Percentiles rank a stretch among this genome's conserved stretches.
Conservation (phyloP, 2,113 vertebrate genomes). For the Phalacrocorax carbo region DNA sequence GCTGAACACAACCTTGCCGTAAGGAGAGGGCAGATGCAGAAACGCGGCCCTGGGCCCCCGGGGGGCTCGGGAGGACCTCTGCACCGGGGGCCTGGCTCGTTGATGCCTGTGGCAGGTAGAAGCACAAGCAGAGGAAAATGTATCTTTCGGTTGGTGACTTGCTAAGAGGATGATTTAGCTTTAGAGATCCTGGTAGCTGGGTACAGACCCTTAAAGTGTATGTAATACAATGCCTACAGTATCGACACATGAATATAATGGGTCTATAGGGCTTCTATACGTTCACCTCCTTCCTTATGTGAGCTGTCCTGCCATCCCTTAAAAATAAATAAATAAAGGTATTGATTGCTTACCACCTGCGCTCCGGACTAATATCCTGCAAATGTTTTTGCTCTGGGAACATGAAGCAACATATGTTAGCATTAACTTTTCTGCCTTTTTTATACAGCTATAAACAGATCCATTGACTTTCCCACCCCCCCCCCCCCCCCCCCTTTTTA, state of each 20-base stretch:
- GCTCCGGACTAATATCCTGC: not conserved
- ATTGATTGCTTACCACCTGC: not conserved
- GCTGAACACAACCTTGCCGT: fast-evolving
- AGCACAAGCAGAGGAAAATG: not conserved
- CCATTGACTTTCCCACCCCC: not conserved
- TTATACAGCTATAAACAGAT: constrained; percentile 25
- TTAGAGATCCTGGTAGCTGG: not conserved
- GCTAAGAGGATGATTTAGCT: not conserved
- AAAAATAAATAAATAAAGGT: not conserved
- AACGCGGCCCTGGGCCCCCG: not conserved
- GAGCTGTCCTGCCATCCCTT: not conserved
- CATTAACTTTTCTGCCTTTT: constrained; percentile 29
- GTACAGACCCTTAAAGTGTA: not conserved
- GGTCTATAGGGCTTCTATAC: not conserved
- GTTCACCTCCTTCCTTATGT: not conserved
- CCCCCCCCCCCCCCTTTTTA: not conserved
- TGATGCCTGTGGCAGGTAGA: not conserved
- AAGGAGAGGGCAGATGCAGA: not conserved
- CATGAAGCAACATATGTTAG: constrained; percentile 4
- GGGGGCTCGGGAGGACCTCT: too few relatives aligned
- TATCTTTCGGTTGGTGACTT: not conserved
- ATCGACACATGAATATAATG: fast-evolving
- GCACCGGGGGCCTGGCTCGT: fast-evolving
- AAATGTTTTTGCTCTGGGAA: constrained; percentile 1
- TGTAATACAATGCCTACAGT: not conserved